Percentiles rank a stretch among this genome's conserved stretches.
These are phyloP conservation scores for Heliconius sara DNA, from an alignment of 2,888 invertebrate species.

Conservation along the genomic window DNA sequence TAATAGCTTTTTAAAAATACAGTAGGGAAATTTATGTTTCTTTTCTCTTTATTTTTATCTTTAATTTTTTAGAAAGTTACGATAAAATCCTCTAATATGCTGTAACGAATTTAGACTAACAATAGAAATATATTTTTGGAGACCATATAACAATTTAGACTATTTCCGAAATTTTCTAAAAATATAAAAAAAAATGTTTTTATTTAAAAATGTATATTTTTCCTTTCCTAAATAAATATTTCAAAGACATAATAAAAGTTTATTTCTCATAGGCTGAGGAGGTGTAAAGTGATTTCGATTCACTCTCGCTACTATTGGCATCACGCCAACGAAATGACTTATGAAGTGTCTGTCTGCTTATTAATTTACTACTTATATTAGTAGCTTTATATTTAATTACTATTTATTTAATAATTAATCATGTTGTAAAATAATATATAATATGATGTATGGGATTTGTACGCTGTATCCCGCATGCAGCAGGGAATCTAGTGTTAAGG, in stretches of 20 bases:
- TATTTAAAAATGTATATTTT: too few relatives aligned
- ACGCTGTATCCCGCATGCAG: too few relatives aligned
- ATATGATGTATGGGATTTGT: neutral
- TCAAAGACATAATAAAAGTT: neutral
- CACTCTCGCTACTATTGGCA: constrained; percentile 41
- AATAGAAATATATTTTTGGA: too few relatives aligned
- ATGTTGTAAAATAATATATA: neutral
- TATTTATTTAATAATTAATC: neutral
- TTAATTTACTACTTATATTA: constrained; percentile 6
- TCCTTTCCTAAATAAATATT: neutral
- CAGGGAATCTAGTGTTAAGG: neutral
- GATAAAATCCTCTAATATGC: too few relatives aligned
- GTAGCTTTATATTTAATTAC: constrained; percentile 6
- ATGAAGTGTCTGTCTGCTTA: constrained; percentile 36
- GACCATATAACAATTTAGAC: too few relatives aligned
- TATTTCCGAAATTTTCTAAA: too few relatives aligned
- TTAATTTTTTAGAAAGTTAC: too few relatives aligned
- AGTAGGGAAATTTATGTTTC: neutral
- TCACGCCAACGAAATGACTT: constrained; percentile 40
- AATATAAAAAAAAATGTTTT: too few relatives aligned
- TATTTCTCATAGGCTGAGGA: neutral
- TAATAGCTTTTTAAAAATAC: neutral
- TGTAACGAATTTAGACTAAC: too few relatives aligned
- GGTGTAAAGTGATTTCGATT: constrained; percentile 39
- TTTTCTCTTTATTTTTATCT: too few relatives aligned